phyloP scores from a whole-genome alignment of 2,888 invertebrate species.

The Brenthis ino region DNA sequence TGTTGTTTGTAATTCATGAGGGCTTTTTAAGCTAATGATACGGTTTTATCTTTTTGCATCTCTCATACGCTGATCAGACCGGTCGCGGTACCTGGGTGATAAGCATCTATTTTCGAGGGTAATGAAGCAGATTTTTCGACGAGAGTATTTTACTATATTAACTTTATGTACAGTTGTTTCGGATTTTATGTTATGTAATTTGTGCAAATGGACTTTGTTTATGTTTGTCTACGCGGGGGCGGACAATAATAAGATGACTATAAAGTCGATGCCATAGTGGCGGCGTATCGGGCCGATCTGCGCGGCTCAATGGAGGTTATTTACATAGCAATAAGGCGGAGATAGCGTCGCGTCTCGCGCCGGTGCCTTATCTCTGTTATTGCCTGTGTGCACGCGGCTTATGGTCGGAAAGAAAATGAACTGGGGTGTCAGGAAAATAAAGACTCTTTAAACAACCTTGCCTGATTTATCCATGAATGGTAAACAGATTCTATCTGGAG shows the following conservation, averaged over 20 bases:
- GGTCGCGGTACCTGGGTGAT: conserved; percentile 36
- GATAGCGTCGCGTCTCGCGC: conserved; percentile 62
- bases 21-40: conserved; percentile 82
- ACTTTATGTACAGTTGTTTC: conserved; percentile 17
- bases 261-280: conserved; percentile 76
- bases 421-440: conserved; percentile 60
- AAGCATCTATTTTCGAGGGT: conserved; percentile 33
- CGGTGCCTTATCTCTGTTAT: conserved; percentile 66
- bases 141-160: conserved; percentile 21
- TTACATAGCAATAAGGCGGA: conserved; percentile 77
- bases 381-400: conserved; percentile 75
- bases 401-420: conserved; percentile 72
- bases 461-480: conserved; percentile 62
- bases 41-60: conserved; percentile 72
- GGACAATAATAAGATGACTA: conserved; percentile 54
- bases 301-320: conserved; percentile 75
- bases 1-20: conserved; percentile 78
- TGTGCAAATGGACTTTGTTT: conserved; percentile 44
- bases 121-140: conserved; percentile 33
- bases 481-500: conserved; percentile 38
- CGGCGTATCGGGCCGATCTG: conserved; percentile 70
- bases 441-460: conserved; percentile 66
- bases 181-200: conserved; percentile 31
- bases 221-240: conserved; percentile 42
- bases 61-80: conserved; percentile 43